These are phyloP conservation scores for Pentalonia nigronervosa DNA, from an alignment of 1,140 invertebrate genomes.

Conservation along the genomic window DNA sequence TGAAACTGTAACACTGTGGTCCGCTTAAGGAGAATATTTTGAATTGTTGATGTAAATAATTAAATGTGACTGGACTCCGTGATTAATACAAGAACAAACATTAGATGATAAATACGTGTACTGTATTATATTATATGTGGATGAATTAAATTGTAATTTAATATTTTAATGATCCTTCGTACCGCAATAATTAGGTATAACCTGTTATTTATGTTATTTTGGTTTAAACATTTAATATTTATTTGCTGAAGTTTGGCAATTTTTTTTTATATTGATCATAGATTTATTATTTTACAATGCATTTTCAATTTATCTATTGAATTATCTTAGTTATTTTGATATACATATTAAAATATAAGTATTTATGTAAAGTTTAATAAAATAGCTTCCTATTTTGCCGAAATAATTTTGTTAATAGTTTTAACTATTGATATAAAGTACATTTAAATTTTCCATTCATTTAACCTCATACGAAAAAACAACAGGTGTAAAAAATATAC, in stretches of 20 bases:
- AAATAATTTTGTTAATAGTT: neutral
- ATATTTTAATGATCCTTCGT: neutral
- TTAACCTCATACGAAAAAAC: neutral
- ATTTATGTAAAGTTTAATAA: neutral
- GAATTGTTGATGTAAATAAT: neutral
- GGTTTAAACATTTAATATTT: neutral
- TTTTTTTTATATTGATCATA: neutral
- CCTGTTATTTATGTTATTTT: neutral
- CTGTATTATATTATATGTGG: neutral
- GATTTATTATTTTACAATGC: neutral
- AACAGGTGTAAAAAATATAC: constrained; percentile 22
- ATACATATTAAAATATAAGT: neutral
- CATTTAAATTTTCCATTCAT: neutral
- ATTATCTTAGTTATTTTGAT: neutral
- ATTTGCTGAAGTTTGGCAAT: neutral
- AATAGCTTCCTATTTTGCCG: neutral
- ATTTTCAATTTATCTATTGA: too few relatives aligned
- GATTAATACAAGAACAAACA: neutral
- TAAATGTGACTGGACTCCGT: neutral
- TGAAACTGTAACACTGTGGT: neutral
- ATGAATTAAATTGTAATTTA: neutral
- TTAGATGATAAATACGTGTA: neutral
- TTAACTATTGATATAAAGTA: neutral
- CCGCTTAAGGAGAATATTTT: neutral
- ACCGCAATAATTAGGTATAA: neutral